Evolutionary conservation across 2,113 vertebrate species (phyloP).

Genomic region (Ivindomyrus marchei): DNA sequence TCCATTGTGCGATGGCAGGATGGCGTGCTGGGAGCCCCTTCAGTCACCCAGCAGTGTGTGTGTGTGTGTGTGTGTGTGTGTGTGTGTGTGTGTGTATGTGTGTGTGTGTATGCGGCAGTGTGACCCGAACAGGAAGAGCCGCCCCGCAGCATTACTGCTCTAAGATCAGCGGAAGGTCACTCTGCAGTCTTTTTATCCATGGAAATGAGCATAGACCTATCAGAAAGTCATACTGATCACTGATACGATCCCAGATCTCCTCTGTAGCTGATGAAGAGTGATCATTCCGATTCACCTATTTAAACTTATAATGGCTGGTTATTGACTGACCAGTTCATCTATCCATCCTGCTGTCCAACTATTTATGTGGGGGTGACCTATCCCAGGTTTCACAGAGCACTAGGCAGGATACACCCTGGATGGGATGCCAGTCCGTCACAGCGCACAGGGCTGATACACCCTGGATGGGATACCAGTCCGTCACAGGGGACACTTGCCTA

Average conservation of each 20-base stretch:
- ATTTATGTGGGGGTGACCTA: not conserved
- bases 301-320: not conserved
- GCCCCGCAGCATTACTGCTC: not conserved
- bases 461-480: too few relatives aligned
- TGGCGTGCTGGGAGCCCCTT: constrained; percentile 32
- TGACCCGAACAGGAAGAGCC: not conserved
- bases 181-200: not conserved
- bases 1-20: constrained; percentile 39
- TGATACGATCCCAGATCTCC: not conserved
- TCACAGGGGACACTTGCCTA: not conserved
- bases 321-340: not conserved
- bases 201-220: not conserved
- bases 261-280: not conserved
- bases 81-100: not conserved
- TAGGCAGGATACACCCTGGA: not conserved
- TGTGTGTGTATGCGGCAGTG: not conserved
- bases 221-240: not conserved
- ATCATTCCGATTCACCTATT: not conserved
- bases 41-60: not conserved
- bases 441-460: not conserved
- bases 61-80: not conserved
- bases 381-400: not conserved
- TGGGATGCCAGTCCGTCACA: not conserved
- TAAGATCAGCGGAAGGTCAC: not conserved
- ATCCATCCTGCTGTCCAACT: not conserved